Base-by-base conservation (phyloP, 2,888 invertebrate species). In the Agriopis aurantiaria region DNA sequence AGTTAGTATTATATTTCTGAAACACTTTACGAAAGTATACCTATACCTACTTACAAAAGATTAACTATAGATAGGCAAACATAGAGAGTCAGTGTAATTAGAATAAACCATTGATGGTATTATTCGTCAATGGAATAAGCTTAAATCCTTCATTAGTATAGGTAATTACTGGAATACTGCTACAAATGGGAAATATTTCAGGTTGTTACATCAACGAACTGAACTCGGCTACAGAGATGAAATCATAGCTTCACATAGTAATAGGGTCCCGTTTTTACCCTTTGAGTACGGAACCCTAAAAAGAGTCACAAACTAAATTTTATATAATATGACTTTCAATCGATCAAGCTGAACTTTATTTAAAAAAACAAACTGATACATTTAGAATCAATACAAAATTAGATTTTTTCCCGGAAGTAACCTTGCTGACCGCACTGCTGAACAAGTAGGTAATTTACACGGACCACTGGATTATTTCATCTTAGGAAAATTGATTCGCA, bases 21-120 rank as follows among this genome's bases (percentile, higher is more conserved):
- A 17, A 8, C 14, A 9, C 14, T 49, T 10, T 57, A 23, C 8
- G 10, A 43, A 62, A 40, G 49, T 51, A n/a, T 33, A 12, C 48
- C 12, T 10, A 46, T 46, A 46, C 8, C 0, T n/a, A n/a, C n/a
- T 45, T 4, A 45, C 7, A 14, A 3, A 4, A 2, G 12, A 40
- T 40, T 53, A 33, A 53, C 12, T 40, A 33, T 8, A 40, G 0
- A 53, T 7, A 52, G 33, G 33, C 11, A 7, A 55, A 40, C 40
- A 55, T 55, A n/a, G 7, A 7, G 12, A 40, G 55, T 4, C 55
- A 55, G 55, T 55, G 40, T 57, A 12, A 56, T 56, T 43, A 58
- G 23, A 17, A 23, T 5, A 12, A 45, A 2, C 17, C 17, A 23
- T 23, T 23, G 17, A 23, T 23, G 17, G 17, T 23, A 23, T 23